These are phyloP conservation scores for Lepidonotus clava DNA, from an alignment of 2,888 invertebrate genomes.

Conservation along the genomic window DNA sequence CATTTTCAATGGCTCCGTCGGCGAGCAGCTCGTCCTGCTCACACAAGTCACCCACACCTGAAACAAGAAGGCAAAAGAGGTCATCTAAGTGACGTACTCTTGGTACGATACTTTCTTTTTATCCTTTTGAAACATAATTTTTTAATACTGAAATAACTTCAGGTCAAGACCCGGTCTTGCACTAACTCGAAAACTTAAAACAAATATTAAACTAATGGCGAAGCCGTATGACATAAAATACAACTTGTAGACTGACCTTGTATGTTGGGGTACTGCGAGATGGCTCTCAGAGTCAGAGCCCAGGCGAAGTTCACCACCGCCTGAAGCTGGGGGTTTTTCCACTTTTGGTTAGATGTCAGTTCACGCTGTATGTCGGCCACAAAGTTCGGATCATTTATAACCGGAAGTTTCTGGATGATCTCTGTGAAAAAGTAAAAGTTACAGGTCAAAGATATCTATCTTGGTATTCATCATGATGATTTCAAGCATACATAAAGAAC, in stretches of 20 bases:
- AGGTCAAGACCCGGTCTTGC: no score
- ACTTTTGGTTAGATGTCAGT: conserved; percentile 74
- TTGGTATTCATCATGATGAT: no score
- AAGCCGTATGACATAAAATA: not conserved
- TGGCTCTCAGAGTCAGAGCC: conserved; percentile 84
- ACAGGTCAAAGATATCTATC: not conserved
- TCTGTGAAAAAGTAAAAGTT: conserved; percentile 71
- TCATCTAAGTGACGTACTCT: no score
- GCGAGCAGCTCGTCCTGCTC: conserved; percentile 91
- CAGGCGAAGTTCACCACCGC: conserved; percentile 87
- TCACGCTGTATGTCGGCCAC: conserved; percentile 82
- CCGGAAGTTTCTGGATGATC: conserved; percentile 75
- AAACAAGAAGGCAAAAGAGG: conserved; percentile 62
- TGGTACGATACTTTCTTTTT: no score
- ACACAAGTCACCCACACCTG: conserved; percentile 80
- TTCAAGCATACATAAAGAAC: no score
- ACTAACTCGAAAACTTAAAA: no score
- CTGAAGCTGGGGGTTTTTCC: conserved; percentile 80
- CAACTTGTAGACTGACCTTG: conserved; percentile 56
- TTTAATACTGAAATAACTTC: no score
- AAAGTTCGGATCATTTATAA: conserved; percentile 78
- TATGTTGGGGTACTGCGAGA: conserved; percentile 77
- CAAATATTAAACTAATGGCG: no score
- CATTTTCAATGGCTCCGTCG: conserved; percentile 88
- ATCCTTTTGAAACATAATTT: no score